phyloP scores from a whole-genome alignment of 1,140 invertebrate genomes.

The Proales similis region DNA sequence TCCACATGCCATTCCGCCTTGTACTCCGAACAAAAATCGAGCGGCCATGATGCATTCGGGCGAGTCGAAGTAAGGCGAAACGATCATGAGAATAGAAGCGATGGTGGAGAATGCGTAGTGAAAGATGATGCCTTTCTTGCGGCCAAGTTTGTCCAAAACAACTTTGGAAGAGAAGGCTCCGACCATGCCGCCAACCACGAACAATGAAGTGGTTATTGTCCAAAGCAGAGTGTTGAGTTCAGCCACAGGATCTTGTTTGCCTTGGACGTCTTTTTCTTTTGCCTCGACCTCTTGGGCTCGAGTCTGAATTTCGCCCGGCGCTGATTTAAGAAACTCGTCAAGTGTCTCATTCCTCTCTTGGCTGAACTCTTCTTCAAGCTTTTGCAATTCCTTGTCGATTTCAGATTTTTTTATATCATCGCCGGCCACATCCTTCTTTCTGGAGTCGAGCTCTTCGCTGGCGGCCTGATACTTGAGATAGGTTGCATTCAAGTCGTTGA shows the following conservation, averaged over 20 bases:
- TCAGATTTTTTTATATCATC: no score
- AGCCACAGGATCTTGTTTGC: no score
- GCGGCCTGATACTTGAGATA: no score
- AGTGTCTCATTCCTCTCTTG: no score
- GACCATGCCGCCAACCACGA: slow-evolving; percentile 33
- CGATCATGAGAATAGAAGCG: slow-evolving; percentile 1
- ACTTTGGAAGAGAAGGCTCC: slow-evolving; percentile 29
- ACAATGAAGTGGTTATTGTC: slow-evolving; percentile 28
- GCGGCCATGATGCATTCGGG: slow-evolving; percentile 30
- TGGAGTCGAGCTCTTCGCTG: no score
- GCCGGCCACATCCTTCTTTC: no score
- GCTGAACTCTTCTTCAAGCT: no score
- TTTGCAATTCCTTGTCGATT: no score
- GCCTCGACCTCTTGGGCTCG: no score
- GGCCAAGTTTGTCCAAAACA: slow-evolving; percentile 17
- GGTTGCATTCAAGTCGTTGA: no score
- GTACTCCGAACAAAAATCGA: slow-evolving; percentile 29
- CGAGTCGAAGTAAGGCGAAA: slow-evolving; percentile 12
- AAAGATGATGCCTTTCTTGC: slow-evolving; percentile 33
- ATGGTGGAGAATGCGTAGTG: slow-evolving; percentile 11
- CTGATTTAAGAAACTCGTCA: no score
- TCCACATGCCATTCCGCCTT: slow-evolving; percentile 56
- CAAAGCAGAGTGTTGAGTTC: slow-evolving; percentile 16
- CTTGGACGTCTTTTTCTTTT: slow-evolving; percentile 3
- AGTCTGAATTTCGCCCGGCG: no score